These are phyloP conservation scores for Onychorhynchus coronatus DNA, from an alignment of 2,113 vertebrate genomes.

Conservation along the genomic window DNA sequence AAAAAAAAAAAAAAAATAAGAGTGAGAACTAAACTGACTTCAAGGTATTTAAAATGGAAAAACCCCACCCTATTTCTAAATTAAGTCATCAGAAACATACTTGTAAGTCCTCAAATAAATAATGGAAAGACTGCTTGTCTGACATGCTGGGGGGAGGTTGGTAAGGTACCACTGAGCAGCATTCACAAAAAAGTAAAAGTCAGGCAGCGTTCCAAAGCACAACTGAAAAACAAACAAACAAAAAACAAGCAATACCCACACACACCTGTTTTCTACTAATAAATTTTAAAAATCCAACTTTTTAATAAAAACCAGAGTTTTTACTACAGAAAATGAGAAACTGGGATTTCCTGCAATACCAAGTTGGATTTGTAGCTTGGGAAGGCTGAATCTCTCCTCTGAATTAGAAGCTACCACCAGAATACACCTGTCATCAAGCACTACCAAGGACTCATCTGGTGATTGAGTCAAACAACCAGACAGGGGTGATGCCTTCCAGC, in stretches of 20 bases:
- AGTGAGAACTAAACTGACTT: not conserved
- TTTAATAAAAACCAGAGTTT: not conserved
- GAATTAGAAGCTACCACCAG: not conserved
- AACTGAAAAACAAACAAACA: not conserved
- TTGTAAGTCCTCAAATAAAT: not conserved
- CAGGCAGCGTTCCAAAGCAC: not conserved
- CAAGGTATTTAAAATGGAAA: not conserved
- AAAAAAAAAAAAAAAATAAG: not conserved
- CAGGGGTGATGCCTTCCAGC: not conserved
- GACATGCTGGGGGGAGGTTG: not conserved
- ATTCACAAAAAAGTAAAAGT: not conserved
- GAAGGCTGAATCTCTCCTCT: not conserved
- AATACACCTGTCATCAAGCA: not conserved
- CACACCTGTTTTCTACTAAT: not conserved
- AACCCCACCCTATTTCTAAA: not conserved
- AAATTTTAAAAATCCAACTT: not conserved
- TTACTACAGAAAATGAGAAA: not conserved
- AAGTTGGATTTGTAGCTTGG: not conserved
- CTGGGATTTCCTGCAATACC: not conserved
- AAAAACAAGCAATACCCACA: too few relatives aligned
- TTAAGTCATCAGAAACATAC: not conserved
- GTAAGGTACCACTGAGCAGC: not conserved
- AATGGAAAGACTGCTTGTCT: not conserved
- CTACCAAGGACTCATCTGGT: not conserved
- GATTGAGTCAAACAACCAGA: not conserved